Conservation (phyloP, 2,113 vertebrate genomes). For the Pan paniscus region DNA sequence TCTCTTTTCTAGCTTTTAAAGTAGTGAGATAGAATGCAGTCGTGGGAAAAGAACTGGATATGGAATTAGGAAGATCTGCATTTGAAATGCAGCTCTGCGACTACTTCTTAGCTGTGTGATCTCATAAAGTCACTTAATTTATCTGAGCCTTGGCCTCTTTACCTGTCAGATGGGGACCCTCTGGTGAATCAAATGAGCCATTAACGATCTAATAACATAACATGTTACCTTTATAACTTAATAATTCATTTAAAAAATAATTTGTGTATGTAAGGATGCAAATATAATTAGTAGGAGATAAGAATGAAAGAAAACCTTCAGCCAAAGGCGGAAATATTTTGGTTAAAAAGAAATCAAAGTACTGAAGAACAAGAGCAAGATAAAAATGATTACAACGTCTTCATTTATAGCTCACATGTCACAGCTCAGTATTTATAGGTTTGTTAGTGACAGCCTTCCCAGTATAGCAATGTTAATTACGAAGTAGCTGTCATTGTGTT, state of each 20-base stretch:
- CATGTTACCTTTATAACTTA: not conserved
- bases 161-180: not conserved
- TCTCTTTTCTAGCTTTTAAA: slow-evolving; percentile 43
- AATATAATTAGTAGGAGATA: not conserved
- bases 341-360: slow-evolving; percentile 50
- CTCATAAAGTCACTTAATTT: not conserved
- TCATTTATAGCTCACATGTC: slow-evolving; percentile 61
- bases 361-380: slow-evolving; percentile 33
- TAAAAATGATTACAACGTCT: slow-evolving; percentile 31
- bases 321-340: not conserved
- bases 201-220: not conserved
- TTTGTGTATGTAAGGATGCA: not conserved
- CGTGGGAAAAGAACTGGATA: not conserved
- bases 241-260: not conserved
- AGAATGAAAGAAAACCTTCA: not conserved
- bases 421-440: slow-evolving; percentile 63
- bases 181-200: not conserved
- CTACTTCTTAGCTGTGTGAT: not conserved
- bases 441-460: slow-evolving; percentile 51
- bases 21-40: slow-evolving; percentile 3
- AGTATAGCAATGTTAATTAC: slow-evolving; percentile 53
- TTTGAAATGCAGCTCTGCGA: slow-evolving; percentile 8
- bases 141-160: not conserved
- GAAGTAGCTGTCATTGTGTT: not conserved
- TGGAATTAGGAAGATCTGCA: not conserved